Base-by-base conservation (phyloP, 2,113 vertebrate genomes). In the Panthera tigris region DNA sequence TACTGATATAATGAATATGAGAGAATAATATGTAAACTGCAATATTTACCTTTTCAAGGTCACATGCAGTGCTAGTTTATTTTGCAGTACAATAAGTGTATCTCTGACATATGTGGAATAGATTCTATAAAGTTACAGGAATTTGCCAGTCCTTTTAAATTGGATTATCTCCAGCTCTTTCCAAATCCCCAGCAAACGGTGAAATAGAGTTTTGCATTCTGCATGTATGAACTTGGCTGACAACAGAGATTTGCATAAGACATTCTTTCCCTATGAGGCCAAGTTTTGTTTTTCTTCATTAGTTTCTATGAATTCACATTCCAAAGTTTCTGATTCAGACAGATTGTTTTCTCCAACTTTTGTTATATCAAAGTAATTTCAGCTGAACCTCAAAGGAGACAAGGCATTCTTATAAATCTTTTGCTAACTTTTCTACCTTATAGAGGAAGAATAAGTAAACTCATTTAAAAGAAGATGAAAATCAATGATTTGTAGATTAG, bases 211-310 rank as follows among this genome's bases (percentile, higher is more conserved):
- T 97, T 86, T 96, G 61, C 48, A 95, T 97, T 97, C 84, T 94
- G 41, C 78, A 25, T 89, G 69, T 86, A 95, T 92, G 95, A 97
- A 96, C 69, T 79, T 89, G 78, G 84, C 80, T 93, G 78, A 90
- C 55, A 94, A 95, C 31, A 95, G 50, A 92, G 68, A 97, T 96
- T 95, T 97, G 92, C 94, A 97, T 86, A 91, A 96, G 68, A 91
- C 50, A 41, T 52, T 92, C 61, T 96, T 79, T 95, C 36, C 90
- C 90, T 74, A 23, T 57, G 92, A 97, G 91, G 76, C 84, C 52
- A 91, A 92, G 80, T 87, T 97, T 96, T 96, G 5, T 50, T 97
- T 96, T 91, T 84, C 80, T 97, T 95, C 81, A 97, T 98, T 97
- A 97, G 92, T 97, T 81, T 92, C 81, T 92, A 92, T 85, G 36